phyloP scores from a whole-genome alignment of 2,888 invertebrate species.

The Cotesia congregata region DNA sequence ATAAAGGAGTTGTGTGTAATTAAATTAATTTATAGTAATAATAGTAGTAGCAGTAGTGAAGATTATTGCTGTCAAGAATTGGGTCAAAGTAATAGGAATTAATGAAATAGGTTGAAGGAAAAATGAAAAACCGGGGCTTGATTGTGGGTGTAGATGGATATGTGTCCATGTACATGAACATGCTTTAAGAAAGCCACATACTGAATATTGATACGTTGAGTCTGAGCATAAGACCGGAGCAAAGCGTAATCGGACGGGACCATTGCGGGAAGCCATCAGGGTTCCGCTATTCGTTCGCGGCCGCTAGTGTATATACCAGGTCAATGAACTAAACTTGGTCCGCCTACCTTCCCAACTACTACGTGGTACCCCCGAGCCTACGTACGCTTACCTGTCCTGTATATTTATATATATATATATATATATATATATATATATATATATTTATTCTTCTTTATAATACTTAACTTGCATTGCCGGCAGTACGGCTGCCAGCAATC shows the following conservation, averaged over 20 bases:
- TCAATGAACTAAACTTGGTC: conserved; percentile 66
- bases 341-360: conserved; percentile 69
- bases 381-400: conserved; percentile 51
- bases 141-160: neutral
- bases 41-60: too few relatives aligned
- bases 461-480: conserved; percentile 1
- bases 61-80: too few relatives aligned
- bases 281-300: conserved; percentile 70
- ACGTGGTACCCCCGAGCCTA: conserved; percentile 47
- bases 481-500: conserved; percentile 10
- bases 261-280: conserved; percentile 63
- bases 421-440: conserved; percentile 21
- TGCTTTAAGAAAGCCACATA: neutral
- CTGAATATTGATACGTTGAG: conserved; percentile 3
- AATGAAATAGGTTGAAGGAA: neutral
- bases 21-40: too few relatives aligned
- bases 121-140: neutral
- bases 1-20: too few relatives aligned
- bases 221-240: conserved; percentile 16
- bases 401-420: conserved; percentile 31
- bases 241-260: conserved; percentile 59
- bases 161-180: neutral
- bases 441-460: conserved; percentile 16
- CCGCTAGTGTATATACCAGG: conserved; percentile 65
- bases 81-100: neutral